Base-by-base conservation (phyloP, 2,113 vertebrate genomes). In the Indicator maculatus region DNA sequence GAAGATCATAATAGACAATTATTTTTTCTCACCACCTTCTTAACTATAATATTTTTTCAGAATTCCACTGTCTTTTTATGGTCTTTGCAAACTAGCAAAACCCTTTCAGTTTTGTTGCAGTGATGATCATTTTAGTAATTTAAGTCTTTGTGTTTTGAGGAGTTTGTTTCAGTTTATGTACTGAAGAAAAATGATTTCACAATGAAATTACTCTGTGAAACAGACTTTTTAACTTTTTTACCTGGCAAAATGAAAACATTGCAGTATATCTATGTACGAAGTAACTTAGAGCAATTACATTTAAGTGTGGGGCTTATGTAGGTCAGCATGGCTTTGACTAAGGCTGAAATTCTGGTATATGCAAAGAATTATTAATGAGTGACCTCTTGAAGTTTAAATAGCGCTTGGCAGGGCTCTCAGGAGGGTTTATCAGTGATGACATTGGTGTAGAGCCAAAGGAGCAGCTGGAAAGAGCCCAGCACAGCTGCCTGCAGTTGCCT, bases 401-500 rank as follows among this genome's bases (percentile, higher is more conserved):
- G 41, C 5, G 6, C 53, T 84, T 95, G 85, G 58, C 71, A 64
- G 3, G 1, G 2, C 16, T 60, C 58, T 82, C 1, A 5, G 70
- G 47, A 74, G 84, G 53, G 70, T 78, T 86, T 90, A 8, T 71
- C 53, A 78, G 65, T 15, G 13, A 1, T 52, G 63, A 21, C 33
- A 52, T 72, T 87, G 1, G 9, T 11, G 21, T n/a, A 45, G 65
- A 78, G 84, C 53, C 0, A 3, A n/a, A 36, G 44, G 83, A 89
- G 73, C 91, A 93, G 80, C 80, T 95, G 89, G 63, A 90, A 86
- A 45, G 69, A 80, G 58, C 70, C 53, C 65, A 74, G 80, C 41
- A 17, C 77, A 90, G 86, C 86, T 93, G 89, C 53, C 86, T 69
- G 44, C 77, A 67, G 81, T n/a, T 67, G 69, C 80, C 67, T 33